These are phyloP conservation scores for Sphaeramia orbicularis DNA, from an alignment of 2,797 vertebrate genomes.

Conservation along the genomic window DNA sequence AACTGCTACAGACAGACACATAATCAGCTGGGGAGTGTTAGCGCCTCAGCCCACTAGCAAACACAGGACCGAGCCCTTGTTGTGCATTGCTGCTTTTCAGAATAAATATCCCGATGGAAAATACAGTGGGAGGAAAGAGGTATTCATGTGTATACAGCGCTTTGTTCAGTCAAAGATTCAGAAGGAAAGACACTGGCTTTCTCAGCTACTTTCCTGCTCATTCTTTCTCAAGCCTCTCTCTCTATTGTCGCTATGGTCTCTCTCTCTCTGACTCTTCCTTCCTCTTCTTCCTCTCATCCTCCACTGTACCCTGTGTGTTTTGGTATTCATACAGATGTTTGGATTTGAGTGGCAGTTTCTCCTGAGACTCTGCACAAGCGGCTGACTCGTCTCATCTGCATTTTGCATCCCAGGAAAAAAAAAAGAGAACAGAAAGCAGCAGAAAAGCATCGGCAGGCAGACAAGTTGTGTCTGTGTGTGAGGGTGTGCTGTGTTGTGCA, in stretches of 20 bases:
- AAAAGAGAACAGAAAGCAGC: slow-evolving; percentile 70
- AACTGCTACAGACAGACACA: slow-evolving; percentile 87
- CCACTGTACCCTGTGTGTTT: slow-evolving; percentile 77
- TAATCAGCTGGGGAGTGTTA: slow-evolving; percentile 87
- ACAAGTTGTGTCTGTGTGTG: slow-evolving; percentile 43
- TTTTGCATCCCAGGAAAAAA: slow-evolving; percentile 86
- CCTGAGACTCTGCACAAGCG: slow-evolving; percentile 82
- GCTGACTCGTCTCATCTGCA: slow-evolving; percentile 86
- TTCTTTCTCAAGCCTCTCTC: slow-evolving; percentile 61
- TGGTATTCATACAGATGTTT: slow-evolving; percentile 86
- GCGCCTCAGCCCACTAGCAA: slow-evolving; percentile 82
- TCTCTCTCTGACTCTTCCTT: slow-evolving; percentile 41
- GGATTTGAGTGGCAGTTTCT: slow-evolving; percentile 86
- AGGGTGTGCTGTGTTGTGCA: slow-evolving; percentile 12
- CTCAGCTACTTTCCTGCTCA: slow-evolving; percentile 70
- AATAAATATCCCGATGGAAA: slow-evolving; percentile 82
- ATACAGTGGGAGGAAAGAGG: slow-evolving; percentile 77
- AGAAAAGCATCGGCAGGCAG: slow-evolving; percentile 69
- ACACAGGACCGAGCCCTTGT: slow-evolving; percentile 81
- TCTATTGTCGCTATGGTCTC: slow-evolving; percentile 45
- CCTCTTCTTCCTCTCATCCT: slow-evolving; percentile 64
- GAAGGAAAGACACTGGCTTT: slow-evolving; percentile 73
- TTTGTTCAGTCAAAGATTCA: slow-evolving; percentile 79
- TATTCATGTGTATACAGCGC: slow-evolving; percentile 78
- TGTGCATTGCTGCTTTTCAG: slow-evolving; percentile 81